phyloP scores from a whole-genome alignment of 1,140 invertebrate genomes.

The Copidosoma floridanum region DNA sequence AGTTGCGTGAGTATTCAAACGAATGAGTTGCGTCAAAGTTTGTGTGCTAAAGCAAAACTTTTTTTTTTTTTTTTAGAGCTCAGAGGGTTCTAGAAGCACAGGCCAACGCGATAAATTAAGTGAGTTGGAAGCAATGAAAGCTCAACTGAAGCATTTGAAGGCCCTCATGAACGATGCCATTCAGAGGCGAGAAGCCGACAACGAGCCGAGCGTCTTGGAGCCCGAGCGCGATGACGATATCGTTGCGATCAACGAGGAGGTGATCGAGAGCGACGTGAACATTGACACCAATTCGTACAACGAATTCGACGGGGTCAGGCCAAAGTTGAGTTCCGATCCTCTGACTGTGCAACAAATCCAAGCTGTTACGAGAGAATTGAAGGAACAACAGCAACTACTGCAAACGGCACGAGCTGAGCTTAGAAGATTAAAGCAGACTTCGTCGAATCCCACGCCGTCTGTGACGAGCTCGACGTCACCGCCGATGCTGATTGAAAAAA shows the following conservation, averaged over 20 bases:
- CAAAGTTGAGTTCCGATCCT: not conserved
- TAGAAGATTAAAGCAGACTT: slow-evolving; percentile 44
- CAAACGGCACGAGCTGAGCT: slow-evolving; percentile 46
- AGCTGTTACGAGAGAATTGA: slow-evolving; percentile 47
- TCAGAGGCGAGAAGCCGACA: slow-evolving; percentile 35
- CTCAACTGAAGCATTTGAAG: slow-evolving; percentile 49
- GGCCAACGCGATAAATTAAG: slow-evolving; percentile 40
- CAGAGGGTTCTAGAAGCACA: slow-evolving; percentile 37
- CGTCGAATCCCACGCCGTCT: not conserved
- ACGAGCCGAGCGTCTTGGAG: slow-evolving; percentile 38
- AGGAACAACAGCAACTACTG: slow-evolving; percentile 46
- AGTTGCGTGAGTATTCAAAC: slow-evolving; percentile 41
- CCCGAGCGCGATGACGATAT: slow-evolving; percentile 24
- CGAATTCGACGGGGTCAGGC: not conserved
- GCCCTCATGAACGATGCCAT: slow-evolving; percentile 46
- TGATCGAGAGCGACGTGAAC: slow-evolving; percentile 30
- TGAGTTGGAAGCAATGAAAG: slow-evolving; percentile 49
- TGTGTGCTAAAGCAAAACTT: no score
- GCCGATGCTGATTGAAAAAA: slow-evolving; percentile 35
- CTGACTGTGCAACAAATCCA: slow-evolving; percentile 44
- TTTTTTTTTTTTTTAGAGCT: slow-evolving; percentile 32
- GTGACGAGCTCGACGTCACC: slow-evolving; percentile 35
- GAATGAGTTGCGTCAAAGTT: no score
- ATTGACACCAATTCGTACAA: slow-evolving; percentile 5
- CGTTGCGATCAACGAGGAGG: not conserved